Conservation (phyloP, 2,888 invertebrate genomes). For the Blomia tropicalis region DNA sequence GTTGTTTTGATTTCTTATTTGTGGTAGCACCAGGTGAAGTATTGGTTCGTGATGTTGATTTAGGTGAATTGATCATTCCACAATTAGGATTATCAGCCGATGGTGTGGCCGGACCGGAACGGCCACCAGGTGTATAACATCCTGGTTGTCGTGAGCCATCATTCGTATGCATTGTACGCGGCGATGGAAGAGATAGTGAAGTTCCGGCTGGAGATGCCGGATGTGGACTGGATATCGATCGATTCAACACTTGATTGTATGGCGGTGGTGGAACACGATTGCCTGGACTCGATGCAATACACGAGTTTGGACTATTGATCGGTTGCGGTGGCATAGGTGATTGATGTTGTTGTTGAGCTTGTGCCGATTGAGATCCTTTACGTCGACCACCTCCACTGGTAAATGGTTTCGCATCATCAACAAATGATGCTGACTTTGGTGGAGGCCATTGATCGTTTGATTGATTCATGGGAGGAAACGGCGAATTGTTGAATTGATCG, state of each 20-base stretch:
- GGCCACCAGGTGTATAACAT: slow-evolving; percentile 22
- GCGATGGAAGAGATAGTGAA: slow-evolving; percentile 56
- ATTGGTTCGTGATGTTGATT: slow-evolving; percentile 1
- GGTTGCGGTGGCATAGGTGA: slow-evolving; percentile 28
- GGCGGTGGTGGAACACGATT: slow-evolving; percentile 50
- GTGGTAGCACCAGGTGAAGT: not conserved
- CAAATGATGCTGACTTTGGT: not conserved
- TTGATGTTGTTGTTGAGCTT: slow-evolving; percentile 6
- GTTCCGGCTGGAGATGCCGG: slow-evolving; percentile 45
- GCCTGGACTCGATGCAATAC: slow-evolving; percentile 31
- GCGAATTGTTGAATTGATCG: not conserved
- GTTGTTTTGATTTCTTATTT: not conserved
- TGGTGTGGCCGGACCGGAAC: slow-evolving; percentile 30
- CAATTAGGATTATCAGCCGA: slow-evolving; percentile 21
- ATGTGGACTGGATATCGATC: slow-evolving; percentile 51
- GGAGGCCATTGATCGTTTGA: not conserved
- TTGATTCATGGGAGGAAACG: not conserved
- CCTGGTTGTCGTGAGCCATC: not conserved
- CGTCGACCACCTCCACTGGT: slow-evolving; percentile 32
- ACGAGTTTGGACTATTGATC: slow-evolving; percentile 30
- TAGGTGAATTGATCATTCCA: slow-evolving; percentile 20
- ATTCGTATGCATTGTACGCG: slow-evolving; percentile 46
- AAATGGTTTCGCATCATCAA: not conserved
- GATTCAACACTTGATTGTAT: slow-evolving; percentile 54
- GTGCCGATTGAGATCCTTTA: slow-evolving; percentile 3